Percentiles rank a stretch among this genome's conserved stretches.
Evolutionary conservation across 2,113 vertebrate genomes (phyloP).

Genomic region (Xiphorhynchus elegans): DNA sequence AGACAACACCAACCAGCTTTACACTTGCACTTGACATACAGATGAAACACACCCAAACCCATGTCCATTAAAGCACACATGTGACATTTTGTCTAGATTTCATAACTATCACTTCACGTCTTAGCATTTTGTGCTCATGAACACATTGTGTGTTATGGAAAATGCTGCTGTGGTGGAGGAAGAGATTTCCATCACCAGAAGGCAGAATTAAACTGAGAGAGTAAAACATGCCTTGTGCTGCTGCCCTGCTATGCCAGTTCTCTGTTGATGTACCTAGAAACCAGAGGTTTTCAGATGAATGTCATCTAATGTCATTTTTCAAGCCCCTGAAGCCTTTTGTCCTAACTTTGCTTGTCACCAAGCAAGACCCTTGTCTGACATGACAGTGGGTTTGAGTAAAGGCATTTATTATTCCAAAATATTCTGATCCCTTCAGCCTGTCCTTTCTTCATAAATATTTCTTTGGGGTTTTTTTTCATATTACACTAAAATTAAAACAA

Average conservation of each 20-base stretch:
- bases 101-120: neutral
- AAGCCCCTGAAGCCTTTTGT: conserved; percentile 40
- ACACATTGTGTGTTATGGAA: neutral
- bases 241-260: neutral
- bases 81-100: neutral
- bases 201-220: neutral
- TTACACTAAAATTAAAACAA: neutral
- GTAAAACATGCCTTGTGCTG: neutral
- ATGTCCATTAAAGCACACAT: neutral
- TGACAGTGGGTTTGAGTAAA: conserved; percentile 23
- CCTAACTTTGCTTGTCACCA: conserved; percentile 3
- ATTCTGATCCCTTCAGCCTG: neutral
- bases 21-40: neutral
- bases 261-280: conserved; percentile 7
- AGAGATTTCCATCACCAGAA: neutral
- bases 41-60: neutral
- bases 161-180: accelerated
- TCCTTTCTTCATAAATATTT: neutral
- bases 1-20: neutral
- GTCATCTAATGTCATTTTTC: conserved; percentile 12
- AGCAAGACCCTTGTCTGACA: neutral
- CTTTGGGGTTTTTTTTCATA: neutral
- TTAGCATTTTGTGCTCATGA: neutral
- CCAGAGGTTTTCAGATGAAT: neutral
- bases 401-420: conserved; percentile 16